Evolutionary conservation across 2,113 vertebrate species (phyloP).

Genomic region (Odocoileus virginianus): DNA sequence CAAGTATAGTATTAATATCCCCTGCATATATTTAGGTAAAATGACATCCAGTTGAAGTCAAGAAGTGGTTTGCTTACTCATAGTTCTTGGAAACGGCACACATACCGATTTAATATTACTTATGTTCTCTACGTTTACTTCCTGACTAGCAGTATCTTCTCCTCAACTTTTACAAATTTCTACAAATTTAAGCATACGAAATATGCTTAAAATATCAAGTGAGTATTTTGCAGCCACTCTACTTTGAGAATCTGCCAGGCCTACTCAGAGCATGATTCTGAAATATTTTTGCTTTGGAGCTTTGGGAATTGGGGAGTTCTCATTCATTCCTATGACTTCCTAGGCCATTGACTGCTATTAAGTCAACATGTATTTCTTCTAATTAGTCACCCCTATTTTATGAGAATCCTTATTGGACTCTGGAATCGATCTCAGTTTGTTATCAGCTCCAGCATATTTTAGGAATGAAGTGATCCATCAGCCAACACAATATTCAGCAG

Average conservation of each 20-base stretch:
- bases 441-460: neutral
- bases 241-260: conserved; percentile 68
- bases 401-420: neutral
- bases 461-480: neutral
- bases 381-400: neutral
- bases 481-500: neutral
- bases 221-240: conserved; percentile 67
- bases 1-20: conserved; percentile 73
- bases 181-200: conserved; percentile 67
- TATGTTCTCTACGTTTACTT: conserved; percentile 49
- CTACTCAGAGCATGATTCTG: conserved; percentile 46
- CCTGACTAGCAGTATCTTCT: conserved; percentile 62
- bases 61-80: conserved; percentile 68
- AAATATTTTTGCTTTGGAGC: conserved; percentile 47
- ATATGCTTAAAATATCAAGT: conserved; percentile 72
- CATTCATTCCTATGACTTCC: conserved; percentile 52
- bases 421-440: neutral
- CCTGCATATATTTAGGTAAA: conserved; percentile 69
- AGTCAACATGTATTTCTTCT: neutral
- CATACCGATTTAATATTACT: conserved; percentile 63
- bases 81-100: conserved; percentile 69
- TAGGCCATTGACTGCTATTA: neutral
- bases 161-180: conserved; percentile 65
- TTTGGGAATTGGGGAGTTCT: conserved; percentile 38
- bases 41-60: conserved; percentile 68